Evolutionary conservation across 2,113 vertebrate species (phyloP), one percentile per base, ranked within the genome.

Genomic region (Cheilinus undulatus): DNA sequence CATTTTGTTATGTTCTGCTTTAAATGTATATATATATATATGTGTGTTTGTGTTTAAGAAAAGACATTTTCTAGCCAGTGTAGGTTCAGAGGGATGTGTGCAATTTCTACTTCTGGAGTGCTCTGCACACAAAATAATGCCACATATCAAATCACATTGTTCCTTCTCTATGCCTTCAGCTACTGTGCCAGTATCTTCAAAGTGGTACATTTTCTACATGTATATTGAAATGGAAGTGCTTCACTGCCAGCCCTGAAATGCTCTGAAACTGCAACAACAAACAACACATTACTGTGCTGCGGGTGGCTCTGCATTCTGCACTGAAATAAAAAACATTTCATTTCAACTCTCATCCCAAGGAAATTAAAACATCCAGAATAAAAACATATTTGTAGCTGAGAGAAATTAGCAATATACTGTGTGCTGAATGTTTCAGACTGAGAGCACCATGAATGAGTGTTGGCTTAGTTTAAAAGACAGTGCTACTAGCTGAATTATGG

Each of bases 41-140:
- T 85, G 22, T 46, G 26, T 63, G 42, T 89, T 84, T 73, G 58
- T 72, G 82, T 82, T 71, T 1, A 51, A 58, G 68, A 60, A 61
- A 74, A 71, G 13, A 52, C 5, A 11, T 59, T 76, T 48, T 78
- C 65, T 73, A 6, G 54, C 59, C 59, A 27, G 69, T 68, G 60
- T 71, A 61, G 67, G 56, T 89, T 65, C 73, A 74, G 80, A 89
- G 84, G 85, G 83, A 87, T 73, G 67, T 57, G 91, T 93, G 91
- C 91, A 90, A 88, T 93, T 76, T 79, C 70, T 58, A 59, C 79
- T 83, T 87, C 53, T 80, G 70, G 78, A 78, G 61, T 82, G 67
- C 56, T 86, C 32, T 72, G 53, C 60, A 77, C 67, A 73, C 30
- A 56, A 63, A 82, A 68, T 43, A 46, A 73, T 66, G 56, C 62